Evolutionary conservation across 2,888 invertebrate genomes (phyloP), one percentile per base, ranked within the genome.

Genomic region (Agriopis marginaria): DNA sequence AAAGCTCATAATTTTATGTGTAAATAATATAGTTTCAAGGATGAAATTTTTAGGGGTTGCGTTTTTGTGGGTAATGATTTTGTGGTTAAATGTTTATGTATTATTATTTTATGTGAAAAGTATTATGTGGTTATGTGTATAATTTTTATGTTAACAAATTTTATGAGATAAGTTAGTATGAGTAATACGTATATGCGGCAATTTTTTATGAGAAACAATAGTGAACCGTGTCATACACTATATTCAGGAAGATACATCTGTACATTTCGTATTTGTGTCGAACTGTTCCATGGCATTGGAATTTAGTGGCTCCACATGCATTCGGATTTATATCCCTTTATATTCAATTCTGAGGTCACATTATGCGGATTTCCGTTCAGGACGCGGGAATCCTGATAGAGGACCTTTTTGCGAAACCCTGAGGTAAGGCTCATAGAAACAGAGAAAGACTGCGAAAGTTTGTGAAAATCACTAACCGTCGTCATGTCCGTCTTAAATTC

Each of bases 311-410:
- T 68, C 59, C 50, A 39, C 42, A 55, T 65, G 51, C 61, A 62
- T 62, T 39, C 51, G 45, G 55, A 69, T 64, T 64, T 64, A 55
- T 63, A 54, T 68, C 63, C 60, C 39, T 63, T 63, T 63, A 58
- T 68, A 68, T 68, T 68, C 70, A 75, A 74, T 75, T 70, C 68
- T 58, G 66, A 54, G 70, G 67, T 70, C 56, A 60, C 63, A 60
- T 67, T 74, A 70, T 74, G 67, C 63, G 66, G 69, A 63, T 64
- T 66, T 64, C 62, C 66, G 66, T 56, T 32, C 58, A 55, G 56
- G 53, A 51, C 55, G 56, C 53, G 65, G 64, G 51, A 53, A 50
- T 53, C 56, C 17, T 50, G 59, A 62, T 59, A 54, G 50, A 44
- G 10, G 61, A 12, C 42, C 49, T 50, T 55, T 61, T 50, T 66